Evolutionary conservation across 2,797 vertebrate species (phyloP).

Genomic region (Tokudaia muenninki): DNA sequence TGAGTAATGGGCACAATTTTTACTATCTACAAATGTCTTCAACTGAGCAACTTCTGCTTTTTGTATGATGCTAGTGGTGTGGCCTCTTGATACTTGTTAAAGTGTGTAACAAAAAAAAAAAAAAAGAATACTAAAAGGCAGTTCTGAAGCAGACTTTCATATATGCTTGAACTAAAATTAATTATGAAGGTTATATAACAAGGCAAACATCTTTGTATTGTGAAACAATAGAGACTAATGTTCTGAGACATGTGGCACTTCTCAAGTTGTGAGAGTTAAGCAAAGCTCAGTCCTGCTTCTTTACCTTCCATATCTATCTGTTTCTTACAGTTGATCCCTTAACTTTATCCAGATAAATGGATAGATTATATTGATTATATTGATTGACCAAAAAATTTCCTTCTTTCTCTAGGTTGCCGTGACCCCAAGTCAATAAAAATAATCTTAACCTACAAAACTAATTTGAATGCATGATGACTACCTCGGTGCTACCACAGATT

Average conservation of each 20-base stretch:
- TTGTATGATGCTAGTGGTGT: neutral
- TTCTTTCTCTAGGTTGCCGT: neutral
- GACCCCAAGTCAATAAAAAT: neutral
- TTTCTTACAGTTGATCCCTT: neutral
- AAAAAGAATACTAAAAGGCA: neutral
- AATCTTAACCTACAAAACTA: neutral
- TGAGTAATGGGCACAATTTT: neutral
- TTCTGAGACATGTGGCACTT: neutral
- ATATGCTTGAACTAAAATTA: conserved; percentile 11
- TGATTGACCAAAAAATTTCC: no score
- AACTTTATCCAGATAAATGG: neutral
- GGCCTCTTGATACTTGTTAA: neutral
- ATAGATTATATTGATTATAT: neutral
- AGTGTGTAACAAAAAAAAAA: neutral
- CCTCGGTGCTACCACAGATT: neutral
- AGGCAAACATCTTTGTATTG: neutral
- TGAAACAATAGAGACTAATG: neutral
- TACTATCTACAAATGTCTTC: neutral
- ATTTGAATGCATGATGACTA: neutral
- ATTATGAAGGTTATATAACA: neutral
- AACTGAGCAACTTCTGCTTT: neutral
- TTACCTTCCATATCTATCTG: neutral
- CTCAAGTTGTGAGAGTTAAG: neutral
- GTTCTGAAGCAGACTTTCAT: neutral
- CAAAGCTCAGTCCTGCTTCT: neutral